Conservation (phyloP, 92 coral and sea anemone species). For the Epizoanthus scotinus region DNA sequence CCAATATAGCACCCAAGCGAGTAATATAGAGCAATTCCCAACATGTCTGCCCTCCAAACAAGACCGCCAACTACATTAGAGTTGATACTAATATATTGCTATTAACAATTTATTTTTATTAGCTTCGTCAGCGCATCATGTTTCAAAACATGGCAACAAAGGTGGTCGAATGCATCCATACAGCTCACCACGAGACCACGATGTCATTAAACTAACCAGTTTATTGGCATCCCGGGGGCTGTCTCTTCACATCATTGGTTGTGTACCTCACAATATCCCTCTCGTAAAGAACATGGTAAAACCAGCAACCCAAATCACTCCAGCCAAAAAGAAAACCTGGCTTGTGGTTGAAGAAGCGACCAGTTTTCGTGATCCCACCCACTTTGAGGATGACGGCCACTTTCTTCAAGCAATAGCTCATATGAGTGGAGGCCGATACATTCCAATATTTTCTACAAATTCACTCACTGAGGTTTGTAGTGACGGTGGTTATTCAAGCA, state of each 20-base stretch:
- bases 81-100: not conserved
- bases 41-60: too few species aligned
- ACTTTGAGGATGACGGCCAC: constrained; percentile 30
- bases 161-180: not conserved
- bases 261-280: constrained; percentile 18
- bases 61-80: too few species aligned
- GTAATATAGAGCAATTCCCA: too few species aligned
- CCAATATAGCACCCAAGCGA: too few species aligned
- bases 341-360: constrained; percentile 9
- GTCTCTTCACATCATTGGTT: constrained; percentile 28
- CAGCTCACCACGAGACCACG: not conserved
- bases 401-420: constrained; percentile 29
- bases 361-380: constrained; percentile 2
- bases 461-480: constrained; percentile 24
- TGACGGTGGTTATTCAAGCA: not conserved
- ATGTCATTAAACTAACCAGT: constrained; percentile 11
- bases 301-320: not conserved
- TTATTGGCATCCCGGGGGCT: constrained; percentile 37
- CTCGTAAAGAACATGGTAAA: not conserved
- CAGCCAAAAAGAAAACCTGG: not conserved
- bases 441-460: constrained; percentile 31
- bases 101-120: not conserved
- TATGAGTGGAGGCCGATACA: constrained; percentile 33
- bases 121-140: constrained; percentile 12
- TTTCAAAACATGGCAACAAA: not conserved